Evolutionary conservation across 2,113 vertebrate species (phyloP).

Genomic region (Odontophorus gujanensis): DNA sequence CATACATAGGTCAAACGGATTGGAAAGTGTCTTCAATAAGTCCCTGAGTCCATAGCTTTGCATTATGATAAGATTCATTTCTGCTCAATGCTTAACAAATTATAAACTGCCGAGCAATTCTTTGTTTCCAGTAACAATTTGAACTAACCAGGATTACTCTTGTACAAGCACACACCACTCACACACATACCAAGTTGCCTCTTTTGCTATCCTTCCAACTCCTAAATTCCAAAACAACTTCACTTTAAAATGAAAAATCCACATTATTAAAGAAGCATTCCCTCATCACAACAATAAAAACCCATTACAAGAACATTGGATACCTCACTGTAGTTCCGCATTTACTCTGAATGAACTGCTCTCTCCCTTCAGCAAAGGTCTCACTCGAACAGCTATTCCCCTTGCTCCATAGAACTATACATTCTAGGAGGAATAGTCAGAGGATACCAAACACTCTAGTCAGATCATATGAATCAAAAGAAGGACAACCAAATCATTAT

Average conservation of each 20-base stretch:
- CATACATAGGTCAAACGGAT: not conserved
- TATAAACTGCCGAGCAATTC: not conserved
- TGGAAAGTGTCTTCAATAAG: not conserved
- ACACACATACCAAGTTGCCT: not conserved
- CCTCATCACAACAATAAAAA: not conserved
- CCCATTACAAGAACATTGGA: not conserved
- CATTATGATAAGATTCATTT: not conserved
- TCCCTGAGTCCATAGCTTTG: not conserved
- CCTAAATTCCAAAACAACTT: not conserved
- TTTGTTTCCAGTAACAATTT: not conserved
- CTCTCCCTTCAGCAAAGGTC: not conserved
- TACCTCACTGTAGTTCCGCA: not conserved
- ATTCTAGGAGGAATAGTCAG: not conserved
- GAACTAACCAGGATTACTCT: not conserved
- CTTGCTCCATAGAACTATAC: not conserved
- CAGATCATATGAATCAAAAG: conserved; percentile 52
- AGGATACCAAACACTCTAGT: not conserved
- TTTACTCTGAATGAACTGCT: not conserved
- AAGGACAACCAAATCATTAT: conserved; percentile 26
- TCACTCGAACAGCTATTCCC: not conserved
- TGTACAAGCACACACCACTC: not conserved
- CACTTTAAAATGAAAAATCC: not conserved
- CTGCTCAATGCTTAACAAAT: not conserved
- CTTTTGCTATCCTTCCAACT: not conserved
- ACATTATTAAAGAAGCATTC: not conserved